phyloP scores from a whole-genome alignment of 2,888 invertebrate species.

The Phyllotreta striolata region DNA sequence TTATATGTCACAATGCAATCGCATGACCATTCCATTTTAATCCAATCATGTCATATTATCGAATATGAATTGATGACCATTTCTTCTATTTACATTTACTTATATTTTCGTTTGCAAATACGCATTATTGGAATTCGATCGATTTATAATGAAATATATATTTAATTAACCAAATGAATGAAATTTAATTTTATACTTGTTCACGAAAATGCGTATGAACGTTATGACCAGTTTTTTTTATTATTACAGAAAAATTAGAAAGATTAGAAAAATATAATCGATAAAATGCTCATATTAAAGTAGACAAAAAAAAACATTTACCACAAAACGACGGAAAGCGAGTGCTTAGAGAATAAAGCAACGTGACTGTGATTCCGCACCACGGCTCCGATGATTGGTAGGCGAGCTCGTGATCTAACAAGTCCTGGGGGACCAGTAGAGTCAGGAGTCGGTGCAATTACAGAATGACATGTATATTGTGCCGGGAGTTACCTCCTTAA shows the following conservation, averaged over 20 bases:
- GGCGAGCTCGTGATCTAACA: slow-evolving; percentile 41
- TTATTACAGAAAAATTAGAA: no score
- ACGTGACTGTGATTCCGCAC: slow-evolving; percentile 28
- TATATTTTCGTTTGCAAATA: no score
- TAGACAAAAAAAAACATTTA: slow-evolving; percentile 11
- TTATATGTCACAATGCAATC: slow-evolving; percentile 3
- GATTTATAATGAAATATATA: no score
- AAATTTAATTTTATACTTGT: no score
- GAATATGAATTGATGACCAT: background rate
- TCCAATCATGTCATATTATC: background rate
- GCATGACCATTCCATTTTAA: slow-evolving; percentile 8
- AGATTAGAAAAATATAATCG: no score
- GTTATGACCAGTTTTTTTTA: no score
- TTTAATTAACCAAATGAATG: no score
- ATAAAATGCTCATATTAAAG: background rate
- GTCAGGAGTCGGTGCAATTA: slow-evolving; percentile 46
- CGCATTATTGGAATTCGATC: no score
- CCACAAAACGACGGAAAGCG: background rate
- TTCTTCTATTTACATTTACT: no score
- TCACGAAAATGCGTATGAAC: no score
- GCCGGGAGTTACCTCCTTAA: slow-evolving; percentile 42
- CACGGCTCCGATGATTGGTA: slow-evolving; percentile 35
- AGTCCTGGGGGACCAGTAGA: slow-evolving; percentile 44
- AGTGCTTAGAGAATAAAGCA: slow-evolving; percentile 19
- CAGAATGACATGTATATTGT: slow-evolving; percentile 49